Percentiles rank a stretch among this genome's conserved stretches.
These are phyloP conservation scores for Phyllotreta striolata DNA, from an alignment of 2,888 invertebrate species.

Conservation along the genomic window DNA sequence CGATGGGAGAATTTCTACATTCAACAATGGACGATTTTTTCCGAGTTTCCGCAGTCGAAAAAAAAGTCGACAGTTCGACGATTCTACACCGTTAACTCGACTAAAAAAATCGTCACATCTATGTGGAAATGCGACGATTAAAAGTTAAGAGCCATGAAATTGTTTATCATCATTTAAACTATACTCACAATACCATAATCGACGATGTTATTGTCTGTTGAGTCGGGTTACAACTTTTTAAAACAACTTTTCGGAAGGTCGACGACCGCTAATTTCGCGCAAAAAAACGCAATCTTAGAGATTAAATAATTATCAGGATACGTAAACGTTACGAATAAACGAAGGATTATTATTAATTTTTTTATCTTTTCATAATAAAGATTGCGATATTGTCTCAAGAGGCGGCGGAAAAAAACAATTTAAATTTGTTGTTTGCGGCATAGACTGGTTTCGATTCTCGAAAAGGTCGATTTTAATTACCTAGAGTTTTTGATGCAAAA, in stretches of 20 bases:
- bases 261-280: conserved; percentile 16
- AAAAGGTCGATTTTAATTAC: no score
- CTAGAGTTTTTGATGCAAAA: no score
- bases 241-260: conserved; percentile 16
- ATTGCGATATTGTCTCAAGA: no score
- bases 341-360: conserved; percentile 14
- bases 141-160: conserved; percentile 14
- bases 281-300: conserved; percentile 5
- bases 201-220: conserved; percentile 19
- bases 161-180: conserved; percentile 17
- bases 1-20: conserved; percentile 3
- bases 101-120: conserved; percentile 15
- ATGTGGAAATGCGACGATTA: conserved; percentile 9
- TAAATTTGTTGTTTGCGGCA: conserved; percentile 6
- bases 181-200: conserved; percentile 16
- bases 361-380: neutral
- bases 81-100: conserved; percentile 15
- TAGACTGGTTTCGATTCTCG: conserved; percentile 1
- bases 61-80: conserved; percentile 10
- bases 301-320: conserved; percentile 20
- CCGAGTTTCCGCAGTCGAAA: neutral
- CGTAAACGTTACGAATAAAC: conserved; percentile 21
- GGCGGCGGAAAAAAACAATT: neutral
- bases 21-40: conserved; percentile 12
- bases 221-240: conserved; percentile 15